Conservation (phyloP, 2,113 vertebrate species). For the Talpa occidentalis region DNA sequence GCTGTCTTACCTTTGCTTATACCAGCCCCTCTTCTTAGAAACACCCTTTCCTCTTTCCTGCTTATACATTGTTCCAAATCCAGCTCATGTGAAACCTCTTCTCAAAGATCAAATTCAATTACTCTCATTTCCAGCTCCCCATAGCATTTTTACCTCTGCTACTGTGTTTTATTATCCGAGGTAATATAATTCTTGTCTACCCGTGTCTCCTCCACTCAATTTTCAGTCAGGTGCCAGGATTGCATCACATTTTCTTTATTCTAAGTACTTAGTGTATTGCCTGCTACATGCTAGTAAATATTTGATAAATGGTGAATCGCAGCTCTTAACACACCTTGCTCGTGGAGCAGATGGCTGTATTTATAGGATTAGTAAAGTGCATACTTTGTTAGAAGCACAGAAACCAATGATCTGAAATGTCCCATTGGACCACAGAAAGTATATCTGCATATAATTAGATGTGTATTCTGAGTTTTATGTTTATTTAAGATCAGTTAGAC, state of each 20-base stretch:
- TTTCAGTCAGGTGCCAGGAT: neutral
- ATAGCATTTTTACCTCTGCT: neutral
- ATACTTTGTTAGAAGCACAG: neutral
- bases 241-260: conserved; percentile 23
- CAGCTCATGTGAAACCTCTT: conserved; percentile 23
- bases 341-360: conserved; percentile 21
- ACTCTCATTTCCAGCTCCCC: neutral
- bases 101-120: conserved; percentile 2
- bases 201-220: neutral
- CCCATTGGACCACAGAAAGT: neutral
- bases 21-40: neutral
- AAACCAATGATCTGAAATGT: neutral
- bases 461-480: neutral
- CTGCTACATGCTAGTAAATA: neutral
- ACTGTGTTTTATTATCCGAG: neutral
- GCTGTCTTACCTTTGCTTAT: neutral
- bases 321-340: neutral
- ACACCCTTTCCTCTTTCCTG: neutral
- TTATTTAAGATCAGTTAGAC: conserved; percentile 35
- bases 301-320: neutral
- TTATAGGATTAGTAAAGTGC: conserved; percentile 9
- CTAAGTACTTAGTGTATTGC: neutral
- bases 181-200: neutral
- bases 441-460: neutral
- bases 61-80: neutral